Evolutionary conservation across 2,888 invertebrate genomes (phyloP).

Genomic region (Geotrupes spiniger): DNA sequence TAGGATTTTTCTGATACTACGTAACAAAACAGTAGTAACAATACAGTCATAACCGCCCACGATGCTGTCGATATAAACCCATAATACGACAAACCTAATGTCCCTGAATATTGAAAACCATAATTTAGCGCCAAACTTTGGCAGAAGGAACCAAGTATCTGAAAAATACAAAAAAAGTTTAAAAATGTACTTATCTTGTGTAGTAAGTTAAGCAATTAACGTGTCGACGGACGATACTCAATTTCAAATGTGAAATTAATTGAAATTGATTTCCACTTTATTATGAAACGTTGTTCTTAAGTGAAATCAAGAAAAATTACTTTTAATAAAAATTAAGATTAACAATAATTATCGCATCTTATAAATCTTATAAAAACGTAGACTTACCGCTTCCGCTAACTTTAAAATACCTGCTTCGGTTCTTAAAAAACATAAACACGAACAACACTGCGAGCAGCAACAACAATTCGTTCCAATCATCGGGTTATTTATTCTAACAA

Average conservation of each 20-base stretch:
- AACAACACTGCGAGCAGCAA: conserved; percentile 74
- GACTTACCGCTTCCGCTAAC: conserved; percentile 70
- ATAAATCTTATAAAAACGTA: not conserved
- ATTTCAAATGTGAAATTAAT: not conserved
- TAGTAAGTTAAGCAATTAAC: not conserved
- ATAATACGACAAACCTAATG: conserved; percentile 76
- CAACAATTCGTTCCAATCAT: conserved; percentile 65
- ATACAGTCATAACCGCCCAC: conserved; percentile 75
- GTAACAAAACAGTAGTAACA: conserved; percentile 73
- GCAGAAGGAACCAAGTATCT: conserved; percentile 78
- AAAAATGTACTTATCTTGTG: conserved; percentile 4
- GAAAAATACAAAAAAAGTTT: conserved; percentile 29
- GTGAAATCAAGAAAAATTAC: not conserved
- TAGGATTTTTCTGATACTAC: conserved; percentile 75
- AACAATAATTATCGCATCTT: not conserved
- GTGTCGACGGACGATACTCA: no score
- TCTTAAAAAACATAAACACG: conserved; percentile 73
- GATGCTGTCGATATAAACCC: conserved; percentile 78
- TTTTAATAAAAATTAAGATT: not conserved
- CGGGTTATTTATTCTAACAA: conserved; percentile 48
- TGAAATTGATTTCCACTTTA: not conserved
- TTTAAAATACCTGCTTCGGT: conserved; percentile 73
- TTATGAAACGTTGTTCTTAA: not conserved
- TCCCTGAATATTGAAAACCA: conserved; percentile 68
- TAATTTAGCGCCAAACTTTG: conserved; percentile 78